Evolutionary conservation across 2,888 invertebrate species (phyloP).

Genomic region (Biston stratarius): DNA sequence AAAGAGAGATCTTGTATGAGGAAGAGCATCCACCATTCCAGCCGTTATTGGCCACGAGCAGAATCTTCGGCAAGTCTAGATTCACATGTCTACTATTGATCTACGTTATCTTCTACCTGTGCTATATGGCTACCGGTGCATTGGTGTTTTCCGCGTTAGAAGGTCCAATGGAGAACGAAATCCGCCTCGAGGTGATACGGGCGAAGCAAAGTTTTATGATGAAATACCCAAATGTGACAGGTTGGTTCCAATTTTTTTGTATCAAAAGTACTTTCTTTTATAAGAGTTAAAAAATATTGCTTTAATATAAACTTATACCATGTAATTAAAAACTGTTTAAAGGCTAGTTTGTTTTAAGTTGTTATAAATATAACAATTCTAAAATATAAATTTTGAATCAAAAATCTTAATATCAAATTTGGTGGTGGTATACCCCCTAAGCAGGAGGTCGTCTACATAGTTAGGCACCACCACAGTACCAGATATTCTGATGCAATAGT

Average conservation of each 20-base stretch:
- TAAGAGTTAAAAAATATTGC: too few species aligned
- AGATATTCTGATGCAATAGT: too few species aligned
- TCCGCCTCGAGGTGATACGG: constrained; percentile 79
- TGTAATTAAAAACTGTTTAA: too few species aligned
- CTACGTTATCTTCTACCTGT: constrained; percentile 86
- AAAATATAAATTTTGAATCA: too few species aligned
- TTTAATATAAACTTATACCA: too few species aligned
- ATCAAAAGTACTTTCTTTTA: too few species aligned
- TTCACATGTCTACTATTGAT: constrained; percentile 83
- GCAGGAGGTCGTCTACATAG: too few species aligned
- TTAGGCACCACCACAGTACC: too few species aligned
- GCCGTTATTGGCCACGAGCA: constrained; percentile 73
- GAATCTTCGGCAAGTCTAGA: constrained; percentile 83
- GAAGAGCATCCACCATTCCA: constrained; percentile 79
- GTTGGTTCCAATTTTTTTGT: constrained; percentile 66
- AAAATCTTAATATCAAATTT: too few species aligned
- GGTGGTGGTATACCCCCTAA: too few species aligned
- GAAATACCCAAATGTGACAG: constrained; percentile 87
- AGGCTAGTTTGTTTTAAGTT: too few species aligned
- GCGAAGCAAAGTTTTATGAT: constrained; percentile 85
- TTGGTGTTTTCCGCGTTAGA: constrained; percentile 89
- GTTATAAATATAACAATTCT: too few species aligned
- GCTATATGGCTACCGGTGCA: constrained; percentile 89
- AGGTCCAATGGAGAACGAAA: constrained; percentile 86
- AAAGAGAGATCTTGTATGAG: constrained; percentile 76